Percentiles rank a stretch among this genome's conserved stretches.
Conservation (phyloP, 2,888 invertebrate genomes). For the Parnassius apollo region DNA sequence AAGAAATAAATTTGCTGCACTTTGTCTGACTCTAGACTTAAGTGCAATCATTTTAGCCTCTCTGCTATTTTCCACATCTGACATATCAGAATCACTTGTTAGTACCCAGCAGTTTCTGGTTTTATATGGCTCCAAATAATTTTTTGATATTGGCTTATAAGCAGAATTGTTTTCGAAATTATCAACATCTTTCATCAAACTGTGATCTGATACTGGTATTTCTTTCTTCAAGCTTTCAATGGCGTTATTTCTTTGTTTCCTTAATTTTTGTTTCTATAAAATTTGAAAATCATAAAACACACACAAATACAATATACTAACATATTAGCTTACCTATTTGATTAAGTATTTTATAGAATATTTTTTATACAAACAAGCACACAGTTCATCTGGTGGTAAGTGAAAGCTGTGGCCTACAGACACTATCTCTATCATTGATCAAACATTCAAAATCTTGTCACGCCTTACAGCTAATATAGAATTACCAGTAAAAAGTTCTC, state of each 20-base stretch:
- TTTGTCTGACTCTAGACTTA: conserved; percentile 84
- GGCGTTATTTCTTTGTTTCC: conserved; percentile 72
- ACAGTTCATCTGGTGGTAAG: too few relatives aligned
- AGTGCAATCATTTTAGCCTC: conserved; percentile 72
- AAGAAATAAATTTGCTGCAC: conserved; percentile 83
- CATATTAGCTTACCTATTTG: too few relatives aligned
- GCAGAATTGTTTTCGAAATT: conserved; percentile 63
- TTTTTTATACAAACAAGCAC: too few relatives aligned
- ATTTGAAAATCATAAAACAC: background rate
- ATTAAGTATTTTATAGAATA: too few relatives aligned
- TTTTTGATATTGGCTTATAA: conserved; percentile 63
- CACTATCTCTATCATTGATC: too few relatives aligned
- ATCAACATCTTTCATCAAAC: conserved; percentile 67
- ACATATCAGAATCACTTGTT: conserved; percentile 86
- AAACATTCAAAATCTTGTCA: too few relatives aligned
- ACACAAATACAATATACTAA: too few relatives aligned
- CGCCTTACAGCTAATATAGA: too few relatives aligned
- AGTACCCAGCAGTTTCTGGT: conserved; percentile 56
- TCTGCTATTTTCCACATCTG: conserved; percentile 81
- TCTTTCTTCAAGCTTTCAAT: conserved; percentile 72
- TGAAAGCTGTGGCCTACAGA: too few relatives aligned
- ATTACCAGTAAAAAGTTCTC: too few relatives aligned
- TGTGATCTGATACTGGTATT: conserved; percentile 67
- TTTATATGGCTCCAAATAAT: conserved; percentile 59
- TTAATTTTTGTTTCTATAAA: conserved; percentile 71